Evolutionary conservation across 2,797 vertebrate genomes (phyloP).

Genomic region (Rhincodon typus): DNA sequence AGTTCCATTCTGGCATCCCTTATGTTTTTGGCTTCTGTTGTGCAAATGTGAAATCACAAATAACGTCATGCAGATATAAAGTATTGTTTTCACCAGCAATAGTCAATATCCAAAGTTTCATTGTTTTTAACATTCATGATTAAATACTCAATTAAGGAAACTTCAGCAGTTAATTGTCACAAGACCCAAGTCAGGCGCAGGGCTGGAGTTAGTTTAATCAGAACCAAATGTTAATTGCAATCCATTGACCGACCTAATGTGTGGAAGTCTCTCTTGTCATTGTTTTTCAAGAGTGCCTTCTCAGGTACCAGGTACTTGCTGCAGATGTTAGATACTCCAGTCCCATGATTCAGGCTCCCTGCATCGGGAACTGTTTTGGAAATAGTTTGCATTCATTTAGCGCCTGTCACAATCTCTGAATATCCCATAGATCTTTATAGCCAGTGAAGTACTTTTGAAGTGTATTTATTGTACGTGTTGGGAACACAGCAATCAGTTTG

Average conservation of each 20-base stretch:
- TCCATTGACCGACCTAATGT: not conserved
- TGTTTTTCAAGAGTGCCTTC: not conserved
- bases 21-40: not conserved
- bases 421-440: not conserved
- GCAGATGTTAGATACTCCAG: too few relatives aligned
- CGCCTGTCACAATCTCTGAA: too few relatives aligned
- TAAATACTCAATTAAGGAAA: not conserved
- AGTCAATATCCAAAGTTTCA: not conserved
- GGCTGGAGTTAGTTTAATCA: not conserved
- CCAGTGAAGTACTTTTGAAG: not conserved
- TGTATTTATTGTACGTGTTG: not conserved
- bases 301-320: not conserved
- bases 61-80: not conserved
- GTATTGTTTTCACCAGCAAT: not conserved
- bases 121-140: not conserved
- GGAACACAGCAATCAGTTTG: not conserved
- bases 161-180: not conserved
- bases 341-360: too few relatives aligned
- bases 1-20: not conserved
- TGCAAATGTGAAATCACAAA: not conserved
- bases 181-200: not conserved
- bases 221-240: not conserved
- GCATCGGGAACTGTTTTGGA: not conserved
- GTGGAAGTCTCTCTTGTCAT: too few relatives aligned
- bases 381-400: too few relatives aligned